Evolutionary conservation across 2,797 vertebrate species (phyloP).

Genomic region (Phoxinus dragarum): DNA sequence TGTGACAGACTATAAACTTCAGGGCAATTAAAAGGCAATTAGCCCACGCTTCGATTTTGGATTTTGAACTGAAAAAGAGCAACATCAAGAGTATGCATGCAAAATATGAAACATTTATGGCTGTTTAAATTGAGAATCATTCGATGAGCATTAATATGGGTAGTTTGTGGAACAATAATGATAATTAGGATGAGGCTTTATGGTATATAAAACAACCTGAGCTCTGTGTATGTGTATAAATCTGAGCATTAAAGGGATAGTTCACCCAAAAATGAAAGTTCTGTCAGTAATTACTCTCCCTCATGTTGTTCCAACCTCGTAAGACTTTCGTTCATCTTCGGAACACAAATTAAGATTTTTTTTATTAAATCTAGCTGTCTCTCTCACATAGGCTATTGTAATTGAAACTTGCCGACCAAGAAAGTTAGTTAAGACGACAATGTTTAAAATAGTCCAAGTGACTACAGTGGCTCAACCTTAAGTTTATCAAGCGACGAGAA

Average conservation of each 20-base stretch:
- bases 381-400: too few relatives aligned
- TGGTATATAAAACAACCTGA: neutral
- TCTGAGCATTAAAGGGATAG: neutral
- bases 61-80: conserved; percentile 13
- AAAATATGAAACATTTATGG: conserved; percentile 8
- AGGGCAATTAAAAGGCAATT: conserved; percentile 28
- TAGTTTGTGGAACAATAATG: neutral
- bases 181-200: neutral
- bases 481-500: too few relatives aligned
- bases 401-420: too few relatives aligned
- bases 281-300: too few relatives aligned
- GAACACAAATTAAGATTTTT: too few relatives aligned
- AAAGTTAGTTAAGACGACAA: too few relatives aligned
- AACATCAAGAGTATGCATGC: neutral
- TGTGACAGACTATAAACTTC: conserved; percentile 23
- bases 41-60: neutral
- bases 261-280: too few relatives aligned
- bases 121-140: conserved; percentile 11
- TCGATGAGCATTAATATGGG: neutral
- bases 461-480: too few relatives aligned
- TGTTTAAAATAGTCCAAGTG: too few relatives aligned
- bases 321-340: too few relatives aligned
- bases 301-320: too few relatives aligned
- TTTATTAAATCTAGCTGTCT: too few relatives aligned
- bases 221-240: neutral